These are phyloP conservation scores for Drosophila prosaltans DNA, from an alignment of 1,140 invertebrate species.

Conservation along the genomic window DNA sequence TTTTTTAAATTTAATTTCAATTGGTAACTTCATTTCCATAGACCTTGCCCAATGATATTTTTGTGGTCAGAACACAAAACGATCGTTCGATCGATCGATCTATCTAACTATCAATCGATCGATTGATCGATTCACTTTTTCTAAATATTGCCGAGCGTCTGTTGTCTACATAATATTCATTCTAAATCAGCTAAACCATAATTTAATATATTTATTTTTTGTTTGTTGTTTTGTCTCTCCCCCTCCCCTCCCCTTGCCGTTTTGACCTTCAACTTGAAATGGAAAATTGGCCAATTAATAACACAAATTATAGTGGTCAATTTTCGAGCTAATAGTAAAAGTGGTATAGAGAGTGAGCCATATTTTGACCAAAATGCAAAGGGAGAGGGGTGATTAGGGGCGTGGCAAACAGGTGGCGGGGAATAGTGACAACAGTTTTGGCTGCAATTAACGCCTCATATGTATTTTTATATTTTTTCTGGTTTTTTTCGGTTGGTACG, in stretches of 20 bases:
- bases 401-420: constrained; percentile 8
- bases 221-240: constrained; percentile 17
- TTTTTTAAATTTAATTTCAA: background rate
- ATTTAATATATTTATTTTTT: constrained; percentile 34
- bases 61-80: constrained; percentile 4
- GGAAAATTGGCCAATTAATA: constrained; percentile 79
- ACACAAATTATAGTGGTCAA: constrained; percentile 73
- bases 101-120: no score
- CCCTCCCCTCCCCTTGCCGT: constrained; percentile 9
- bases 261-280: constrained; percentile 78
- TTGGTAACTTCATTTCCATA: background rate
- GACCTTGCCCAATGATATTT: background rate
- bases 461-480: background rate
- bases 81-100: background rate
- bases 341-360: background rate
- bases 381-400: constrained; percentile 4
- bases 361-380: no score
- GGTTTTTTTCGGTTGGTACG: constrained; percentile 35
- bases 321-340: constrained; percentile 9
- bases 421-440: constrained; percentile 73
- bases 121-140: no score
- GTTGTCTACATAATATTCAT: background rate
- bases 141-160: no score
- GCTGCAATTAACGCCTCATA: constrained; percentile 68
- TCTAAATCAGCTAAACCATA: constrained; percentile 44